phyloP scores from a whole-genome alignment of 2,113 vertebrate species.

The Thunnus maccoyii region DNA sequence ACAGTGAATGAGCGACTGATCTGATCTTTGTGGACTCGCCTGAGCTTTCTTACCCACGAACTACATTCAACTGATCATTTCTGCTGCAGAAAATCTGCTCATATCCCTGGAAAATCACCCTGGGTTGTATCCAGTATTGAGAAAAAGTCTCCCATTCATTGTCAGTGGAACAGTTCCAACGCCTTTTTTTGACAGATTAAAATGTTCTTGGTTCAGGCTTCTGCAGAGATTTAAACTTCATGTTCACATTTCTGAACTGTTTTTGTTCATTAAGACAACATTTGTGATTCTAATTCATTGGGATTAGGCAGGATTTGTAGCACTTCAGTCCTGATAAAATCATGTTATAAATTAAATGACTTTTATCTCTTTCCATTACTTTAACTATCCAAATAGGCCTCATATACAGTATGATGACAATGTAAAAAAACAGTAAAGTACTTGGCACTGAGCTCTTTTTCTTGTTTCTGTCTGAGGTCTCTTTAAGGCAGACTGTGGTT shows the following conservation, averaged over 20 bases:
- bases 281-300: not conserved
- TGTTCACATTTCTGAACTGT: slow-evolving; percentile 26
- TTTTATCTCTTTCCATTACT: not conserved
- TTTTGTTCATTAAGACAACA: slow-evolving; percentile 7
- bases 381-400: not conserved
- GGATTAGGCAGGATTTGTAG: slow-evolving; percentile 1
- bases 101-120: slow-evolving; percentile 61
- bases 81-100: slow-evolving; percentile 53
- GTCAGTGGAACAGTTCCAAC: slow-evolving; percentile 41
- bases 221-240: slow-evolving; percentile 14
- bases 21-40: not conserved
- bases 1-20: slow-evolving; percentile 12
- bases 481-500: slow-evolving; percentile 64
- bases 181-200: slow-evolving; percentile 28
- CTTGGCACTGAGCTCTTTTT: not conserved
- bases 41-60: slow-evolving; percentile 27
- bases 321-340: not conserved
- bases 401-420: not conserved
- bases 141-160: slow-evolving; percentile 63
- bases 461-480: slow-evolving; percentile 47
- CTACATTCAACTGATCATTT: slow-evolving; percentile 47
- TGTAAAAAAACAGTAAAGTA: slow-evolving; percentile 7
- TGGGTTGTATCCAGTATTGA: slow-evolving; percentile 40
- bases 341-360: not conserved
- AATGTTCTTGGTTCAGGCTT: slow-evolving; percentile 45